A percentile compares a stretch with the other conserved stretches of the same genome.
These are phyloP conservation scores for Pachypanchax playfairii DNA, from an alignment of 2,113 vertebrate species.

Conservation along the genomic window DNA sequence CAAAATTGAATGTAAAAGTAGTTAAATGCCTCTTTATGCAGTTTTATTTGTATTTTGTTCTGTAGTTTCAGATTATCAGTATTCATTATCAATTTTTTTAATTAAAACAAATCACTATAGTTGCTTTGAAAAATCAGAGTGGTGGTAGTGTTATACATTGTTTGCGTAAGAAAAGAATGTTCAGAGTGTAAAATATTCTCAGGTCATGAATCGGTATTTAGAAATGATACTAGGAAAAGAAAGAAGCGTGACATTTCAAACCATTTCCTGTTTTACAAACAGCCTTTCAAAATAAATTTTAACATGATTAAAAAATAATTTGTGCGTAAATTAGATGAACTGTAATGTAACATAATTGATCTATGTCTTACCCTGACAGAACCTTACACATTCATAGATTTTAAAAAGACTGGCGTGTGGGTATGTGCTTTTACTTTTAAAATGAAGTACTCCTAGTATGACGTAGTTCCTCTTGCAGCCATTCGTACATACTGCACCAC, in stretches of 20 bases:
- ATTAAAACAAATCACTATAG: background rate
- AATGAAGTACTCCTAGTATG: background rate
- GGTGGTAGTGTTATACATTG: background rate
- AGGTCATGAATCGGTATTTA: background rate
- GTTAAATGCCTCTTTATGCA: no score
- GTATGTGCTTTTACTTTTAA: slow-evolving; percentile 41
- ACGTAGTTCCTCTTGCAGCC: background rate
- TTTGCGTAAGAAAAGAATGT: background rate
- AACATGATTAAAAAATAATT: background rate
- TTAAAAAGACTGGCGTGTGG: background rate
- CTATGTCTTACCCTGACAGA: background rate
- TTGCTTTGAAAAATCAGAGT: background rate
- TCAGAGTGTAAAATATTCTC: background rate
- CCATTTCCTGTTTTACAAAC: background rate
- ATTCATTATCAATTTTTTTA: background rate
- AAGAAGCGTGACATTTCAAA: no score
- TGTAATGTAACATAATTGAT: background rate
- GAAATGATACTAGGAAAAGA: background rate
- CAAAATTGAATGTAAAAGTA: background rate
- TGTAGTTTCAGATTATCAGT: background rate
- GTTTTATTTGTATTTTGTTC: background rate
- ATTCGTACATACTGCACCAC: slow-evolving; percentile 29
- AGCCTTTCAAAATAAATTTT: slow-evolving; percentile 18
- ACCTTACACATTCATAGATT: background rate
- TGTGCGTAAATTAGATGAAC: background rate